Evolutionary conservation across 2,888 invertebrate genomes (phyloP).

Genomic region (Lissonota sp.): DNA sequence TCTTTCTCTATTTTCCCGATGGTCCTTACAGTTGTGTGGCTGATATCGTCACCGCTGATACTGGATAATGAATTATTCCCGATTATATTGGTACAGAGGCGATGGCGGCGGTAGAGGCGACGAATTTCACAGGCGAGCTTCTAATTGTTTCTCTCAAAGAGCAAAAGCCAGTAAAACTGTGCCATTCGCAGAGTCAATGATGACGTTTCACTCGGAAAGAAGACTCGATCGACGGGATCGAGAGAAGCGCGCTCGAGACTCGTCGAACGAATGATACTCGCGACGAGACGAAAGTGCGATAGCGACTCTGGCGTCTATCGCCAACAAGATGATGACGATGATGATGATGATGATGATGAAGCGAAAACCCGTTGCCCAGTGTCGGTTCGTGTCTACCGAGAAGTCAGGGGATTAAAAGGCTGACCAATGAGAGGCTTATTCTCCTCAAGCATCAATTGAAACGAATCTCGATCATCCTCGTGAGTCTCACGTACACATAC

Average conservation of each 20-base stretch:
- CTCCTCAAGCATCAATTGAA: conserved; percentile 78
- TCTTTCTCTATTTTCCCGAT: conserved; percentile 15
- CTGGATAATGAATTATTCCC: not conserved
- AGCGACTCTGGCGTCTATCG: conserved; percentile 10
- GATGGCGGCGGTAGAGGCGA: not conserved
- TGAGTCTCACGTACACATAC: conserved; percentile 27
- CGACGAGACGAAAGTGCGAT: conserved; percentile 20
- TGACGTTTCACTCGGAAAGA: not conserved
- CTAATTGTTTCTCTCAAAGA: conserved; percentile 74
- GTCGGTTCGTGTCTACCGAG: conserved; percentile 57
- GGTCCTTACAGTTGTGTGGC: too few species aligned
- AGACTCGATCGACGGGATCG: not conserved
- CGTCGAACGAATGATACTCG: conserved; percentile 49
- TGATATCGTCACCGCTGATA: not conserved
- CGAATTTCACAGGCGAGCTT: not conserved
- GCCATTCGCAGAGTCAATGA: conserved; percentile 73
- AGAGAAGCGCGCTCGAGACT: conserved; percentile 39
- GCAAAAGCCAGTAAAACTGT: conserved; percentile 77
- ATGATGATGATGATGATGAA: too few species aligned
- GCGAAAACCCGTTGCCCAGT: conserved; percentile 49
- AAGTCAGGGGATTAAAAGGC: conserved; percentile 78
- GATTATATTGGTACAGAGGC: not conserved
- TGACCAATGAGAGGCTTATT: conserved; percentile 75
- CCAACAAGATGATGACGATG: conserved; percentile 55
- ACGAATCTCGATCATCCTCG: conserved; percentile 73